Evolutionary conservation across 2,797 vertebrate genomes (phyloP).

Genomic region (Chelmon rostratus): DNA sequence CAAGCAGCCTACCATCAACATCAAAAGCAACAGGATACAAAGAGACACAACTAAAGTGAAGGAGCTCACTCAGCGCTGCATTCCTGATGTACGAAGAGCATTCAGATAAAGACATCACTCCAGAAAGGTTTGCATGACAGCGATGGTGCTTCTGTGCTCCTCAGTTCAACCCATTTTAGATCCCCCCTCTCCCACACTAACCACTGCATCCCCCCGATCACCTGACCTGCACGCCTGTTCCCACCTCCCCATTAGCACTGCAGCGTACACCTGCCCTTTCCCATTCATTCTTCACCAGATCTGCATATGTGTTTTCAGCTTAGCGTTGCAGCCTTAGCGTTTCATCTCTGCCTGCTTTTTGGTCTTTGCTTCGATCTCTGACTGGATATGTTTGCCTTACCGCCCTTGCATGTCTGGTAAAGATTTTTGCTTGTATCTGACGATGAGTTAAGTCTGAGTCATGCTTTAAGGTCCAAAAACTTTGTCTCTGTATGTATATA

Average conservation of each 20-base stretch:
- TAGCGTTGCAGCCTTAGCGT: constrained; percentile 6
- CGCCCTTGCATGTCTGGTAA: not conserved
- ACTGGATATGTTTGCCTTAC: not conserved
- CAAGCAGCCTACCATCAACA: constrained; percentile 42
- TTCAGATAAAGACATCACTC: constrained; percentile 8
- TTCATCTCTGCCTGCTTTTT: not conserved
- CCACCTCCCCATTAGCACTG: not conserved
- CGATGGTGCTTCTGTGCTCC: not conserved
- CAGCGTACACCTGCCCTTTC: not conserved
- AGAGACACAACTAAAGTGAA: constrained; percentile 26
- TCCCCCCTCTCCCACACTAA: not conserved
- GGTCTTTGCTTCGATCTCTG: not conserved
- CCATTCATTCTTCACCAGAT: not conserved
- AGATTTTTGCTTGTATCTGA: not conserved
- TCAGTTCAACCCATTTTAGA: not conserved
- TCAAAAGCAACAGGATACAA: constrained; percentile 37
- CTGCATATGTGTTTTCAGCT: no score
- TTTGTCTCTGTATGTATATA: not conserved
- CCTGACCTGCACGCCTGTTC: not conserved
- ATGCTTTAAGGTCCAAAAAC: not conserved
- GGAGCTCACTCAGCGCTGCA: not conserved
- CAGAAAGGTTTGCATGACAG: not conserved
- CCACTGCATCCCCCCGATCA: not conserved
- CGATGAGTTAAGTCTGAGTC: not conserved
- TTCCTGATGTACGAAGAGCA: constrained; percentile 10